These are phyloP conservation scores for Caradrina kadenii DNA, from an alignment of 2,888 invertebrate species.

Conservation along the genomic window DNA sequence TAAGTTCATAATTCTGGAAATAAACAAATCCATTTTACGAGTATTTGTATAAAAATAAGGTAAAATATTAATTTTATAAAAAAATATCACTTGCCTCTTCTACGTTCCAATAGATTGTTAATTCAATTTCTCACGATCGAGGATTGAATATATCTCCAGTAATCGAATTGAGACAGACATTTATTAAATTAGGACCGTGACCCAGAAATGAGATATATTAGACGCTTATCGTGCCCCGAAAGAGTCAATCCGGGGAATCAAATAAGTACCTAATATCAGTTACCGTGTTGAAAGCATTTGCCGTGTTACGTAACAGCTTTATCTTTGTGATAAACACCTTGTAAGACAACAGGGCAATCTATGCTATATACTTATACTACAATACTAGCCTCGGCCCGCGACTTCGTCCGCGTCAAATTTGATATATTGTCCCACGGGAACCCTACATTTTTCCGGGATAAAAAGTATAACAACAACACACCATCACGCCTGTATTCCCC, in stretches of 20 bases:
- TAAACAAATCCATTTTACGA: neutral
- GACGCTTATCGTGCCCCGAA: conserved; percentile 38
- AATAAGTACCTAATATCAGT: conserved; percentile 21
- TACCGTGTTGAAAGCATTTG: neutral
- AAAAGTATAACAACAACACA: too few species aligned
- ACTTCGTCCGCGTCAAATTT: too few species aligned
- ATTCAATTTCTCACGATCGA: conserved; percentile 45
- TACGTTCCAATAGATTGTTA: conserved; percentile 19
- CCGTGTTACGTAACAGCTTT: neutral
- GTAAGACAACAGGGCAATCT: too few species aligned
- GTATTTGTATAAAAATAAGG: neutral
- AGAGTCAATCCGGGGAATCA: conserved; percentile 38
- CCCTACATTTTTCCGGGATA: too few species aligned
- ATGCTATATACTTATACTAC: too few species aligned
- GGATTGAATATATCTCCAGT: conserved; percentile 48
- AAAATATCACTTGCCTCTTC: conserved; percentile 31
- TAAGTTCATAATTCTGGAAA: too few species aligned
- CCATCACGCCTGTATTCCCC: too few species aligned
- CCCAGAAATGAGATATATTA: conserved; percentile 52
- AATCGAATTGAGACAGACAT: conserved; percentile 56
- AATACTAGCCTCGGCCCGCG: too few species aligned
- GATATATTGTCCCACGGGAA: too few species aligned
- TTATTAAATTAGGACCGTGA: conserved; percentile 58
- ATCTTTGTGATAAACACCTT: neutral
- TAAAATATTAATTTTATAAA: conserved; percentile 16